Conservation (phyloP, 53 echinoderm and acorn worm species). For the Glandiceps talaboti region DNA sequence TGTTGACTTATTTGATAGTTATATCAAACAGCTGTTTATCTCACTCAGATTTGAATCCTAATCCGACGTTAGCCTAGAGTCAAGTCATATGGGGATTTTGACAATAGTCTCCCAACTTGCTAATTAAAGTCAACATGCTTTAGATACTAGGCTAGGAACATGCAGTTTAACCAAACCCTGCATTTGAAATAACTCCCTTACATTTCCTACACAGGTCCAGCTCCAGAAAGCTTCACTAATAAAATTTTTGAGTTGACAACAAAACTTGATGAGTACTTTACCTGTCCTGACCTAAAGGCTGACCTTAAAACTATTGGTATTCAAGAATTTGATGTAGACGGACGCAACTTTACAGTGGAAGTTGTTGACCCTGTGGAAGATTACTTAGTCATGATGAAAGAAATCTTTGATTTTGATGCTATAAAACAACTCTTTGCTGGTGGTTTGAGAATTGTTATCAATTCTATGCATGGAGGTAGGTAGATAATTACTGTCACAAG, state of each 20-base stretch:
- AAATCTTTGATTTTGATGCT: conserved; percentile 85
- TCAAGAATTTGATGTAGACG: conserved; percentile 65
- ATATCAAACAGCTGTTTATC: too few relatives aligned
- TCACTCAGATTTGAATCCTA: too few relatives aligned
- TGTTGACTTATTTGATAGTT: too few relatives aligned
- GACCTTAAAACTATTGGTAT: conserved; percentile 43
- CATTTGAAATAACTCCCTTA: too few relatives aligned
- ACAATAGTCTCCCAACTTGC: too few relatives aligned
- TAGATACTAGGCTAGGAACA: too few relatives aligned
- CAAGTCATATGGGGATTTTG: too few relatives aligned
- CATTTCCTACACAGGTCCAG: conserved; percentile 45
- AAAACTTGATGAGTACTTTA: conserved; percentile 44
- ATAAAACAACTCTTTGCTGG: conserved; percentile 37
- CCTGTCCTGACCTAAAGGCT: conserved; percentile 46
- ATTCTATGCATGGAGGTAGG: conserved; percentile 94
- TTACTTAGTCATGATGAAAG: conserved; percentile 71
- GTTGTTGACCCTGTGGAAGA: conserved; percentile 76
- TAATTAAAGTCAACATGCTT: too few relatives aligned
- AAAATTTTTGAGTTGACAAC: conserved; percentile 71
- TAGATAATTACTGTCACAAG: too few relatives aligned
- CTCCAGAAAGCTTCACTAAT: conserved; percentile 73
- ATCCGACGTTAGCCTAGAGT: too few relatives aligned
- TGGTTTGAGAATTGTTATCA: conserved; percentile 55
- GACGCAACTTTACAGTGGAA: conserved; percentile 59
- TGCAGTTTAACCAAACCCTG: too few relatives aligned